phyloP scores from a whole-genome alignment of 2,113 vertebrate species.

The Fregetta grallaria region DNA sequence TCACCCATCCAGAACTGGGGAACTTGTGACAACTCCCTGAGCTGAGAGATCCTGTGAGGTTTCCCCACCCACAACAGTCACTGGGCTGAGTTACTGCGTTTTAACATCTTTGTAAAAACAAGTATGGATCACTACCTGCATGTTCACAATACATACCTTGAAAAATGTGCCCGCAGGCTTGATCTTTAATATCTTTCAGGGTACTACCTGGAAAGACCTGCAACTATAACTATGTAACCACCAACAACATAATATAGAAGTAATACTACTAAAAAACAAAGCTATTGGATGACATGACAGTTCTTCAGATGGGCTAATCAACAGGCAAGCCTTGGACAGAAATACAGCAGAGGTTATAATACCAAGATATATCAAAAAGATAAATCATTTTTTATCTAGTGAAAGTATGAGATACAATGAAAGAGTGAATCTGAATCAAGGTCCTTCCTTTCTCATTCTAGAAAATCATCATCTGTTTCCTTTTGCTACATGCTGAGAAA shows the following conservation, averaged over 20 bases:
- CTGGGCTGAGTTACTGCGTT: not conserved
- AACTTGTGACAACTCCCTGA: not conserved
- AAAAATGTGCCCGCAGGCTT: not conserved
- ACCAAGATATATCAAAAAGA: not conserved
- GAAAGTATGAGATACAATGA: not conserved
- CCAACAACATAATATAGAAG: not conserved
- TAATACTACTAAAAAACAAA: not conserved
- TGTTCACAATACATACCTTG: not conserved
- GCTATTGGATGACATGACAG: not conserved
- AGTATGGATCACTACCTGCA: not conserved
- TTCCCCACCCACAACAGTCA: not conserved
- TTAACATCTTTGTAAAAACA: not conserved
- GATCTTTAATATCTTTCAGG: not conserved
- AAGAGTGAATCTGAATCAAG: not conserved
- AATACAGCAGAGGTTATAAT: not conserved
- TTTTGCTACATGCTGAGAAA: not conserved
- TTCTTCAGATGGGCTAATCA: not conserved
- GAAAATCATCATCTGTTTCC: not conserved
- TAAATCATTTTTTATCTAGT: not conserved
- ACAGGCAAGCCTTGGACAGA: not conserved
- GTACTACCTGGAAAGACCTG: not conserved
- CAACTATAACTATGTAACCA: not conserved
- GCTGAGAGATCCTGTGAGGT: not conserved
- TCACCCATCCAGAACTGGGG: not conserved
- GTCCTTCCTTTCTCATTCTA: not conserved